Percentiles rank a stretch among this genome's conserved stretches.
phyloP scores from a whole-genome alignment of 2,797 vertebrate genomes.

The Yasuhikotakia modesta region DNA sequence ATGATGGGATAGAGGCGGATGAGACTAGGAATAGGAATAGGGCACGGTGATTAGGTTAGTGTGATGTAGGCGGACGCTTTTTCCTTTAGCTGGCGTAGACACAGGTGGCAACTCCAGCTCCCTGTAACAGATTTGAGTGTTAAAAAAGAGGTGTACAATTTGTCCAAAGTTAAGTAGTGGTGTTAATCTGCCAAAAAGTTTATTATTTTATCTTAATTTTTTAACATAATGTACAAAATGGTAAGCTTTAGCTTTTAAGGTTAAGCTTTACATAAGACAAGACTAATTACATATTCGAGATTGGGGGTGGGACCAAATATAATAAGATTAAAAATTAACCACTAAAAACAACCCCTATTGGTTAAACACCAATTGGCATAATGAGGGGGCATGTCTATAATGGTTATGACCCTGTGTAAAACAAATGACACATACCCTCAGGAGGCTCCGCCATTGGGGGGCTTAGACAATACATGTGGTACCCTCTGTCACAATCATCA shows the following conservation, averaged over 20 bases:
- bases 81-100: slow-evolving; percentile 92
- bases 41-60: slow-evolving; percentile 82
- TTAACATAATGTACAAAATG: too few relatives aligned
- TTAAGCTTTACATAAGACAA: too few relatives aligned
- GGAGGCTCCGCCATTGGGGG: slow-evolving; percentile 92
- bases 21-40: slow-evolving; percentile 59
- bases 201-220: neutral
- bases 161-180: slow-evolving; percentile 3
- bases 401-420: neutral
- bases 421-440: slow-evolving; percentile 78
- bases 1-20: slow-evolving; percentile 60
- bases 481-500: slow-evolving; percentile 91
- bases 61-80: slow-evolving; percentile 95
- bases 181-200: neutral
- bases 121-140: slow-evolving; percentile 69
- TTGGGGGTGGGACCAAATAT: too few relatives aligned
- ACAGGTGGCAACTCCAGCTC: slow-evolving; percentile 94
- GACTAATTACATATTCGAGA: too few relatives aligned
- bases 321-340: too few relatives aligned
- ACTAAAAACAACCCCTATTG: neutral
- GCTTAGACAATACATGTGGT: slow-evolving; percentile 94
- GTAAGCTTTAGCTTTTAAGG: too few relatives aligned
- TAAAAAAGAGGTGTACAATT: slow-evolving; percentile 7
- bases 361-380: neutral
- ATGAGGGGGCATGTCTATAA: neutral